Evolutionary conservation across 2,113 vertebrate genomes (phyloP).

Genomic region (Labeo rohita): DNA sequence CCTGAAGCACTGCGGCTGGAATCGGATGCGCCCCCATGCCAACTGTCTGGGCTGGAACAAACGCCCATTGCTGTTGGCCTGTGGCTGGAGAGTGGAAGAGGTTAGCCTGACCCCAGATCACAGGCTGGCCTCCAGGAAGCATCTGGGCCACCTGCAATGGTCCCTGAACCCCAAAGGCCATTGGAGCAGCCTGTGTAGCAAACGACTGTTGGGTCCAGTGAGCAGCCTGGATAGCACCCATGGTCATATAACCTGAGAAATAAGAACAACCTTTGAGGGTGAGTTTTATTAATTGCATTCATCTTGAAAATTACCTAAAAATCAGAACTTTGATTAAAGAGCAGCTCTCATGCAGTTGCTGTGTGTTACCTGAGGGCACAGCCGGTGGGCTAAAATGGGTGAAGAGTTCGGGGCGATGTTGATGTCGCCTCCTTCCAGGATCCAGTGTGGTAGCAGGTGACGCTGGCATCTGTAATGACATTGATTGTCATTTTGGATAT

Average conservation of each 20-base stretch:
- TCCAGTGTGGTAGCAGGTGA: constrained; percentile 98
- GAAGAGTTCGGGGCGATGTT: constrained; percentile 89
- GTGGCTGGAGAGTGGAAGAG: constrained; percentile 85
- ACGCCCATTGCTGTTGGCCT: constrained; percentile 94
- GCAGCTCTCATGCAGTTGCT: neutral
- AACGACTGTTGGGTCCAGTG: constrained; percentile 98
- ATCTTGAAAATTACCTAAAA: neutral
- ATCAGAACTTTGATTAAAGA: neutral
- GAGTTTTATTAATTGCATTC: neutral
- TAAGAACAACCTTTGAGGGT: neutral
- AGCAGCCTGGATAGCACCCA: constrained; percentile 94
- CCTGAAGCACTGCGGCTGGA: constrained; percentile 94
- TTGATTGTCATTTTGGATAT: too few species aligned
- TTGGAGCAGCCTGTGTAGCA: constrained; percentile 84
- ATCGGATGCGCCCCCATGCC: constrained; percentile 83
- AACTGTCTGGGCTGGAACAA: constrained; percentile 95
- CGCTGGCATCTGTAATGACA: constrained; percentile 87
- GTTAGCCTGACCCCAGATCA: constrained; percentile 95
- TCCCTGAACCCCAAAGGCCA: constrained; percentile 84
- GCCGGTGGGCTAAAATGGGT: constrained; percentile 92
- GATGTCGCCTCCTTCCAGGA: constrained; percentile 83
- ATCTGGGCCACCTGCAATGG: constrained; percentile 87
- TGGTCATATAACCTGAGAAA: constrained; percentile 92
- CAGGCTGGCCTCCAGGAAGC: constrained; percentile 91
- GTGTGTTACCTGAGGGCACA: constrained; percentile 89